Evolutionary conservation across 2,888 invertebrate species (phyloP).

Genomic region (Nycteola revayana): DNA sequence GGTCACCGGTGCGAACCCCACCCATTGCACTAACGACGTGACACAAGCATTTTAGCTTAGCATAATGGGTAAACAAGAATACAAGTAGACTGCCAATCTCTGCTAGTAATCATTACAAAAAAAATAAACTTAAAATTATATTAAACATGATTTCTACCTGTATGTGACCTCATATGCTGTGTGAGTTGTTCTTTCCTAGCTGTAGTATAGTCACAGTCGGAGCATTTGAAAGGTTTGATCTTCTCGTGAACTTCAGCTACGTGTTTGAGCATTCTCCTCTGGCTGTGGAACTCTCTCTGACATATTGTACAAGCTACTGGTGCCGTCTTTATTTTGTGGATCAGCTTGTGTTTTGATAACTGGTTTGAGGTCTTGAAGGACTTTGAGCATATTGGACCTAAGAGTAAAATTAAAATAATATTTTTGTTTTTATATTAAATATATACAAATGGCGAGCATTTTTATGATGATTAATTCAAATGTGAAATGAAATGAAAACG

Average conservation of each 20-base stretch:
- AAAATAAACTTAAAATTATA: no score
- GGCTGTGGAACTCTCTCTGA: slow-evolving; percentile 79
- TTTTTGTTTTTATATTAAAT: no score
- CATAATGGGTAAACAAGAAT: no score
- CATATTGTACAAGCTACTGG: slow-evolving; percentile 81
- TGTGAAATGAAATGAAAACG: no score
- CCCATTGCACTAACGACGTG: no score
- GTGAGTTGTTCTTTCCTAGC: slow-evolving; percentile 85
- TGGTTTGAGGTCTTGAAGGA: slow-evolving; percentile 91
- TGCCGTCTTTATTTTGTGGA: slow-evolving; percentile 71
- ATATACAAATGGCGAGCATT: no score
- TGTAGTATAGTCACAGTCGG: slow-evolving; percentile 85
- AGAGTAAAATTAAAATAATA: slow-evolving; percentile 7
- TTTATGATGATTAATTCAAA: no score
- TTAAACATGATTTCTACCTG: no score
- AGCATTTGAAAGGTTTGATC: slow-evolving; percentile 84
- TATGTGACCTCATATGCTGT: slow-evolving; percentile 86
- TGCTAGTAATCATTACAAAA: no score
- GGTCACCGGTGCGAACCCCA: no score
- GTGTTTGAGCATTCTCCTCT: slow-evolving; percentile 77
- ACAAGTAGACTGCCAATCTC: no score
- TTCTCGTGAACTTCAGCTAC: slow-evolving; percentile 85
- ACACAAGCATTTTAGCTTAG: no score
- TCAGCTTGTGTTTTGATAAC: slow-evolving; percentile 87
- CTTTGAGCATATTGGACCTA: slow-evolving; percentile 86